Evolutionary conservation across 2,113 vertebrate genomes (phyloP).

Genomic region (Maccullochella peelii): DNA sequence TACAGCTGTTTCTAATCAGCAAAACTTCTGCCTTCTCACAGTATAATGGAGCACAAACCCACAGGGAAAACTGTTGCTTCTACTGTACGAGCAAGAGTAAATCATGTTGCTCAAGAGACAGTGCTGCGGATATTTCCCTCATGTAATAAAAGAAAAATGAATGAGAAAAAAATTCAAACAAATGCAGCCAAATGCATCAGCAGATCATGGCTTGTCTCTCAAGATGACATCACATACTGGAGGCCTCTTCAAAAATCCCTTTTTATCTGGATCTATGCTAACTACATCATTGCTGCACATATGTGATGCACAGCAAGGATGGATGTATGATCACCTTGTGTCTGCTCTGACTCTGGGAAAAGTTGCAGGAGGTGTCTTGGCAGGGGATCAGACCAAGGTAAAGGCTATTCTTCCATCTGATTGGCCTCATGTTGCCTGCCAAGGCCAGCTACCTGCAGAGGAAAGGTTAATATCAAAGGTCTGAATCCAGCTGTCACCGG

Average conservation of each 20-base stretch:
- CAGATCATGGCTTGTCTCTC: slow-evolving; percentile 21
- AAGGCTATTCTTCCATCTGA: slow-evolving; percentile 44
- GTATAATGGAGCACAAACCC: slow-evolving; percentile 57
- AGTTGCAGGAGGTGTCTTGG: slow-evolving; percentile 53
- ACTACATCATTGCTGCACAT: slow-evolving; percentile 31
- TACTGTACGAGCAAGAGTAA: slow-evolving; percentile 54
- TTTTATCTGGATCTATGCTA: slow-evolving; percentile 34
- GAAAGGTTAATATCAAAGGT: slow-evolving; percentile 72
- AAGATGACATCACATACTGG: slow-evolving; percentile 31
- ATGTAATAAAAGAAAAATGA: slow-evolving; percentile 41
- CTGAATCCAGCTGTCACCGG: slow-evolving; percentile 55
- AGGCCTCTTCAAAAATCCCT: slow-evolving; percentile 51
- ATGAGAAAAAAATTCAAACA: slow-evolving; percentile 27
- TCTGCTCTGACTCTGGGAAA: slow-evolving; percentile 44
- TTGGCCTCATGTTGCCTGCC: slow-evolving; percentile 47
- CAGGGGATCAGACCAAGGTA: slow-evolving; percentile 60
- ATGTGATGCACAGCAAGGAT: slow-evolving; percentile 3
- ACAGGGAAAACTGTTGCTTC: slow-evolving; percentile 53
- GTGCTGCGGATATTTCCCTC: slow-evolving; percentile 36
- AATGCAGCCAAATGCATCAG: slow-evolving; percentile 32
- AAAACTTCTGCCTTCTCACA: slow-evolving; percentile 55
- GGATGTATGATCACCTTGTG: slow-evolving; percentile 28
- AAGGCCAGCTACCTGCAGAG: slow-evolving; percentile 59
- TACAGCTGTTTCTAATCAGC: slow-evolving; percentile 78
- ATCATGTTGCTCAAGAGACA: slow-evolving; percentile 55